These are phyloP conservation scores for Globodera ellingtonae DNA, from an alignment of 1,140 invertebrate genomes.

Conservation along the genomic window DNA sequence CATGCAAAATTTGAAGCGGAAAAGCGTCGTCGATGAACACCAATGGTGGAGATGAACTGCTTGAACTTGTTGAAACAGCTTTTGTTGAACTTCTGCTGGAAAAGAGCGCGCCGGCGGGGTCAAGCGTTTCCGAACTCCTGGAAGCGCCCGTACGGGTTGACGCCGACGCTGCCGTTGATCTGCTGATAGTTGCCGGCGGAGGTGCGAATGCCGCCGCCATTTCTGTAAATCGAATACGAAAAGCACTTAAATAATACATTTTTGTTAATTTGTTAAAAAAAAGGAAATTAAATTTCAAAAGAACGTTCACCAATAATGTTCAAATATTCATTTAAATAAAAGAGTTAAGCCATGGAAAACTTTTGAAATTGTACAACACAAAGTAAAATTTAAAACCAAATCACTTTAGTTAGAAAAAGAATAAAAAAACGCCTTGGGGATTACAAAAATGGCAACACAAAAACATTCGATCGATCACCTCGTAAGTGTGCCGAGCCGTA, in stretches of 20 bases:
- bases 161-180: constrained; percentile 4
- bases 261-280: not conserved
- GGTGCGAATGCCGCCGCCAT: constrained; percentile 21
- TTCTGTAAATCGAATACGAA: not conserved
- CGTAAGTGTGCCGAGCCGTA: constrained; percentile 17
- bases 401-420: not conserved
- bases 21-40: too few species aligned
- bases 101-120: not conserved
- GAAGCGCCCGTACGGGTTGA: constrained; percentile 27
- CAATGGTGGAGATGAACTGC: not conserved
- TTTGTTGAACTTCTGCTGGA: too few species aligned
- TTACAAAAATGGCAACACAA: not conserved
- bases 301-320: not conserved
- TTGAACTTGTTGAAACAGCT: not conserved
- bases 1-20: not conserved
- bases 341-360: not conserved
- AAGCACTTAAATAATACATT: not conserved
- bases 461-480: constrained; percentile 12
- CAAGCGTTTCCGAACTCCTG: constrained; percentile 26
- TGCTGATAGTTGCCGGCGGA: constrained; percentile 26
- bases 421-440: constrained; percentile 2
- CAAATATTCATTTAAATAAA: not conserved
- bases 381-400: too few species aligned
- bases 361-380: not conserved
- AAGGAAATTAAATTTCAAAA: not conserved